A percentile compares a stretch with the other conserved stretches of the same genome.
These are phyloP conservation scores for Probosciger aterrimus DNA, from an alignment of 2,113 vertebrate species.

Conservation along the genomic window DNA sequence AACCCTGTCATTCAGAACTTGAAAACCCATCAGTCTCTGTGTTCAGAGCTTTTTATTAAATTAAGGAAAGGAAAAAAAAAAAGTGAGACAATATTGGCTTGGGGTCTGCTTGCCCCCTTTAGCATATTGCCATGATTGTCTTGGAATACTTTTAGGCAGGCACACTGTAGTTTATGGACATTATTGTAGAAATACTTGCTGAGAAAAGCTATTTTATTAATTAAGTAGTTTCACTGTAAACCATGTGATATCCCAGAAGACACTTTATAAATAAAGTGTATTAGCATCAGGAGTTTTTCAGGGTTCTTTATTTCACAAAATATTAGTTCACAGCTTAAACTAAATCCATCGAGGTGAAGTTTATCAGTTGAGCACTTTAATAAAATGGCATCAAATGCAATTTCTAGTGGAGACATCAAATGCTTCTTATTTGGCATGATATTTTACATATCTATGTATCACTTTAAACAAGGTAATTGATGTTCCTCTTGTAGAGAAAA, in stretches of 20 bases:
- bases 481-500: slow-evolving; percentile 8
- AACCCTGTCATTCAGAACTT: slow-evolving; percentile 33
- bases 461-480: slow-evolving; percentile 23
- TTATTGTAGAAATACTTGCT: slow-evolving; percentile 52
- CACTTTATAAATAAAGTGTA: slow-evolving; percentile 61
- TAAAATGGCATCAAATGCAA: slow-evolving; percentile 25
- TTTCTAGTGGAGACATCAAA: slow-evolving; percentile 30
- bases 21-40: slow-evolving; percentile 35
- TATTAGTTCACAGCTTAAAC: slow-evolving; percentile 32
- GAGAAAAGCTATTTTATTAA: slow-evolving; percentile 68
- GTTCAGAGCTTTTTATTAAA: slow-evolving; percentile 62
- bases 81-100: slow-evolving; percentile 41
- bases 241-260: slow-evolving; percentile 50
- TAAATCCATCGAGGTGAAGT: not conserved
- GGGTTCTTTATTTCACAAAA: slow-evolving; percentile 54
- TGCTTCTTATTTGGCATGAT: slow-evolving; percentile 22
- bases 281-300: slow-evolving; percentile 62
- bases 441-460: slow-evolving; percentile 32
- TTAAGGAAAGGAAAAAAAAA: not conserved
- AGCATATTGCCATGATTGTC: slow-evolving; percentile 40
- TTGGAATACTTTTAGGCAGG: slow-evolving; percentile 38
- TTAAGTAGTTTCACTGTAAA: slow-evolving; percentile 57
- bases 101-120: slow-evolving; percentile 15
- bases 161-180: slow-evolving; percentile 23
- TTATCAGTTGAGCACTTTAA: slow-evolving; percentile 44